These are phyloP conservation scores for Trogon melanurus DNA, from an alignment of 2,113 vertebrate genomes.

Conservation along the genomic window DNA sequence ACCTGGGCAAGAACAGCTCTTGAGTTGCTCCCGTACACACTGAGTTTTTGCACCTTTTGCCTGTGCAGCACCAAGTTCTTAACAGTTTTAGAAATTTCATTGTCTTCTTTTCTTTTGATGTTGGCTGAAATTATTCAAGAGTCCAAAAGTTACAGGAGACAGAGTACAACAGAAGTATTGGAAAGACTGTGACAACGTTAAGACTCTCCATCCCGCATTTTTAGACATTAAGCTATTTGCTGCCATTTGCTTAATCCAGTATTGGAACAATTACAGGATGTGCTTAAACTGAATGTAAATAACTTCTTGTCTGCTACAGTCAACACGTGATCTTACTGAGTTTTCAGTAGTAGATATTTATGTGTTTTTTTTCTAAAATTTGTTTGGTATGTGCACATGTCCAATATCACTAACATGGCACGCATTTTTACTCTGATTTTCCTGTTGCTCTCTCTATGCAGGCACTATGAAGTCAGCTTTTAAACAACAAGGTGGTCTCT, in stretches of 20 bases:
- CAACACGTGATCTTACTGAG: not conserved
- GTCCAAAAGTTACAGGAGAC: not conserved
- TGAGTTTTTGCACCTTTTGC: not conserved
- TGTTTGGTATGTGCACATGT: not conserved
- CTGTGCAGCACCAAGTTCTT: not conserved
- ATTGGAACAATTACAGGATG: not conserved
- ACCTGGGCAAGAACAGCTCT: not conserved
- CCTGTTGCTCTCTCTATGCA: not conserved
- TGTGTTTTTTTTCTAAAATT: not conserved
- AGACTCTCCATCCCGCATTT: not conserved
- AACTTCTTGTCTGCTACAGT: not conserved
- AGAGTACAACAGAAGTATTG: not conserved
- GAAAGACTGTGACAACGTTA: not conserved
- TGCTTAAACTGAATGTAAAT: not conserved
- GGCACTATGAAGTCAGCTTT: not conserved
- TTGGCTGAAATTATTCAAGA: not conserved
- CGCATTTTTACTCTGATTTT: not conserved
- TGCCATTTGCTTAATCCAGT: not conserved
- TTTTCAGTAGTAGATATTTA: not conserved
- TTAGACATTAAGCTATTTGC: not conserved
- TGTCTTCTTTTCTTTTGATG: not conserved
- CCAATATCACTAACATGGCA: not conserved
- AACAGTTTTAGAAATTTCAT: not conserved
- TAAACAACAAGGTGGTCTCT: not conserved
- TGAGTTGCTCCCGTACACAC: not conserved